Conservation (phyloP, 2,797 vertebrate genomes). For the Eidolon dupreanum region DNA sequence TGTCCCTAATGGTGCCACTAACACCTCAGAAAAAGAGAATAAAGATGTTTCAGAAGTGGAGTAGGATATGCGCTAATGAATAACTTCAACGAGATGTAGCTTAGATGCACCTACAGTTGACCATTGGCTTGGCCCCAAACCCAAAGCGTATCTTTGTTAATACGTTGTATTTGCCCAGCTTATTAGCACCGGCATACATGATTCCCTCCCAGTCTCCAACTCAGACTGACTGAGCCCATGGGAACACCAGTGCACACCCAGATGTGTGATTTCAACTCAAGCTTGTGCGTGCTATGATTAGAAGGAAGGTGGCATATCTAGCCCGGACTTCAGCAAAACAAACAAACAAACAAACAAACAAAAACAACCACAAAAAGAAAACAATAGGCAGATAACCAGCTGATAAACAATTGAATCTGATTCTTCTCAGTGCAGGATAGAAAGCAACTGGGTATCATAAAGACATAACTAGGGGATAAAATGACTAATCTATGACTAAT, state of each 20-base stretch:
- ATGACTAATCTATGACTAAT: neutral
- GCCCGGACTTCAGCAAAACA: neutral
- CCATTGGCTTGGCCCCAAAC: neutral
- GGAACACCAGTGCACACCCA: neutral
- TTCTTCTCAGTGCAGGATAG: neutral
- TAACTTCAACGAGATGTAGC: neutral
- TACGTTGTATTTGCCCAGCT: neutral
- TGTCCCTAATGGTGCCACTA: neutral
- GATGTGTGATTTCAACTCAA: neutral
- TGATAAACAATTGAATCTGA: neutral
- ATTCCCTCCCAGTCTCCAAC: neutral
- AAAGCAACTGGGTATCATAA: neutral
- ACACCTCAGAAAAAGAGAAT: neutral
- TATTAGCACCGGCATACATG: neutral
- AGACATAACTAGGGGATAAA: neutral
- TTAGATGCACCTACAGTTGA: neutral
- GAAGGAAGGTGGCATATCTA: neutral
- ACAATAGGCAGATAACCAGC: neutral
- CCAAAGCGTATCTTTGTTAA: neutral
- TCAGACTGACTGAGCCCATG: rapidly evolving
- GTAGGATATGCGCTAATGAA: neutral
- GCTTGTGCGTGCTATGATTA: neutral
- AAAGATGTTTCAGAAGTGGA: neutral
- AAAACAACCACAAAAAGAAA: no score
- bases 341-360: no score